These are phyloP conservation scores for Tipula unca DNA, from an alignment of 2,888 invertebrate genomes.

Conservation along the genomic window DNA sequence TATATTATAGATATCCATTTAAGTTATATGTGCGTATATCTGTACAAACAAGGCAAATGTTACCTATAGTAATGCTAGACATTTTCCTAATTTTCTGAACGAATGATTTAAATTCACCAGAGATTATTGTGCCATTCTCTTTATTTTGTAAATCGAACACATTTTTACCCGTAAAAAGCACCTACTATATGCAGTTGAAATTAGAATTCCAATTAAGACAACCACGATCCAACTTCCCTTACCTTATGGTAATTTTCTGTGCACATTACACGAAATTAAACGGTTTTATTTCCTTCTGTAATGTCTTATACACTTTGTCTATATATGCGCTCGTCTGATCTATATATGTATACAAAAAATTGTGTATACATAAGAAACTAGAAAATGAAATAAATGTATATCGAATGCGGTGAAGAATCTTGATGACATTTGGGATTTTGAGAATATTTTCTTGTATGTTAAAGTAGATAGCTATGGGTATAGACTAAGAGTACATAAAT, in stretches of 20 bases:
- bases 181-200: background rate
- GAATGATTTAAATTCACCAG: background rate
- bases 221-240: background rate
- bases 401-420: constrained; percentile 17
- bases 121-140: background rate
- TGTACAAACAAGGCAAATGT: background rate
- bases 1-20: too few species aligned
- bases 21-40: too few species aligned
- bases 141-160: background rate
- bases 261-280: background rate
- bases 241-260: background rate
- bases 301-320: background rate
- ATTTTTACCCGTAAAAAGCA: background rate
- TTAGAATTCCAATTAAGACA: background rate
- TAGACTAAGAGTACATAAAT: background rate
- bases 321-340: background rate
- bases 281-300: background rate
- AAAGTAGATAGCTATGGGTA: constrained; percentile 17
- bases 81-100: background rate
- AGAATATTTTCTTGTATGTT: constrained; percentile 16
- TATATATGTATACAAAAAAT: background rate
- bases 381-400: constrained; percentile 1
- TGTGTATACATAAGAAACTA: background rate
- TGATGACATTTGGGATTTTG: constrained; percentile 19
- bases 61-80: background rate